These are phyloP conservation scores for Caenorhabditis latens DNA, from an alignment of 1,140 invertebrate species.

Conservation along the genomic window DNA sequence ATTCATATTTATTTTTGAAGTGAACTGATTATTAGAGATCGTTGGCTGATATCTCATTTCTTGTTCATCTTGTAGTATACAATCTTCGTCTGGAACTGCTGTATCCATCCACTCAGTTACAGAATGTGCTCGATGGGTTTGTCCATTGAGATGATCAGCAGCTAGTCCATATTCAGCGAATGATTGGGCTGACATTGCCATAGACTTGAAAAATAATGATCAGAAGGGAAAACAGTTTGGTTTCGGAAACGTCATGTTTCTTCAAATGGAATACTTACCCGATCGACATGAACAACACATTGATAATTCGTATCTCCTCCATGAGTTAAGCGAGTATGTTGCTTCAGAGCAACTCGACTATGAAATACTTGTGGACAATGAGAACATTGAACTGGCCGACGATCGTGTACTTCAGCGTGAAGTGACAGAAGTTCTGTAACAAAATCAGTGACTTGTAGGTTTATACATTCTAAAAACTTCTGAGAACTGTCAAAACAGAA, in stretches of 20 bases:
- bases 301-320: conserved; percentile 41
- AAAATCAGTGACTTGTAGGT: background rate
- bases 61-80: background rate
- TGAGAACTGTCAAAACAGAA: no score
- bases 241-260: background rate
- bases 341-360: conserved; percentile 21
- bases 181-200: conserved; percentile 31
- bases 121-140: conserved; percentile 16
- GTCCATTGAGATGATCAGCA: background rate
- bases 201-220: background rate
- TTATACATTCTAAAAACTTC: no score
- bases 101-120: conserved; percentile 31
- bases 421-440: conserved; percentile 58
- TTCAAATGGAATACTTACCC: background rate
- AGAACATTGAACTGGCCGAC: conserved; percentile 54
- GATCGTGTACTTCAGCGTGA: conserved; percentile 58
- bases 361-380: conserved; percentile 56
- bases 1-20: background rate
- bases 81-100: background rate
- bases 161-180: conserved; percentile 22
- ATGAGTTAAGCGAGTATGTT: conserved; percentile 20
- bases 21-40: background rate
- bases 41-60: background rate
- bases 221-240: no score
- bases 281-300: conserved; percentile 35